Conservation (phyloP, 2,113 vertebrate species). For the Empidonax alnorum region DNA sequence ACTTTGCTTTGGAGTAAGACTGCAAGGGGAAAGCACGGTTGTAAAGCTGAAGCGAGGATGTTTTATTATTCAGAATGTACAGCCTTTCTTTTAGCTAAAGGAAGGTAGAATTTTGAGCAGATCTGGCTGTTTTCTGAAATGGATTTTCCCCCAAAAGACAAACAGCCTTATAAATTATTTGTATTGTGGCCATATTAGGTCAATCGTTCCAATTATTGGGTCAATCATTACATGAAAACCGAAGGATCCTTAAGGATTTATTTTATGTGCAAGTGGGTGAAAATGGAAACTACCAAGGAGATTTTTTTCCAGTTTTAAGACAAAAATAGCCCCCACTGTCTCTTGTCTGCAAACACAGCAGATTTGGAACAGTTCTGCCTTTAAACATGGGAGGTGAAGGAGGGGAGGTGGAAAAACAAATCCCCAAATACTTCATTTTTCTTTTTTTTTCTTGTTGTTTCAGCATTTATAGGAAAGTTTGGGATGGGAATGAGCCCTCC, state of each 20-base stretch:
- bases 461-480: not conserved
- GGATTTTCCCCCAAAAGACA: not conserved
- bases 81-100: not conserved
- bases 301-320: not conserved
- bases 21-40: constrained; percentile 5
- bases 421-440: not conserved
- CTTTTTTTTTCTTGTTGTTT: not conserved
- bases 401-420: not conserved
- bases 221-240: not conserved
- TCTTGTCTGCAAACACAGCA: not conserved
- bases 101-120: not conserved
- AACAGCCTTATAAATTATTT: not conserved
- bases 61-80: constrained; percentile 19
- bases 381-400: not conserved
- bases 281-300: not conserved
- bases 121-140: not conserved
- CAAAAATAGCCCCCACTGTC: not conserved
- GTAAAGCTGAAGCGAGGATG: not conserved
- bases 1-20: not conserved
- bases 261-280: not conserved
- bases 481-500: not conserved
- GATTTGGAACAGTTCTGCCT: not conserved
- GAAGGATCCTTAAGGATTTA: not conserved
- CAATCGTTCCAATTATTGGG: not conserved
- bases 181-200: not conserved